These are phyloP conservation scores for Deladenus siricidicola DNA, from an alignment of 2,888 invertebrate species.

Conservation along the genomic window DNA sequence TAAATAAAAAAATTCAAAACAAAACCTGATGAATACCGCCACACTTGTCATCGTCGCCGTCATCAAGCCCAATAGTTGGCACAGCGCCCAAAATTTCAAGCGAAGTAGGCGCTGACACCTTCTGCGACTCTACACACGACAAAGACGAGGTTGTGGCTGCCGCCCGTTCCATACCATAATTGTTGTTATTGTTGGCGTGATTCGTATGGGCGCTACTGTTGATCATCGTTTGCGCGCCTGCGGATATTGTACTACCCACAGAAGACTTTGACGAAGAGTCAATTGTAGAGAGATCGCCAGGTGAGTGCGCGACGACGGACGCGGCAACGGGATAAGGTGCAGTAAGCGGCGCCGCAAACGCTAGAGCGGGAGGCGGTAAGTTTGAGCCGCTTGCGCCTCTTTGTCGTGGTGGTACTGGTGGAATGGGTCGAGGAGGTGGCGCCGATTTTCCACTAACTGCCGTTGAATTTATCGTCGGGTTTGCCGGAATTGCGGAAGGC, in stretches of 20 bases:
- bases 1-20: too few relatives aligned
- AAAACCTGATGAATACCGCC: slow-evolving; percentile 19
- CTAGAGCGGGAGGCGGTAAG: neutral
- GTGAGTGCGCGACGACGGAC: neutral
- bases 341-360: neutral
- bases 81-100: neutral
- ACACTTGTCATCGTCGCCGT: neutral
- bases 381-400: slow-evolving; percentile 7
- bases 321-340: neutral
- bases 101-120: neutral
- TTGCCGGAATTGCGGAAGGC: neutral
- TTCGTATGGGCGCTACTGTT: too few relatives aligned
- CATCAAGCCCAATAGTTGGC: neutral
- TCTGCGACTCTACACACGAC: too few relatives aligned
- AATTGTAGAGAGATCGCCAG: neutral
- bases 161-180: neutral
- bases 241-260: neutral
- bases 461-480: slow-evolving; percentile 11
- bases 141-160: neutral
- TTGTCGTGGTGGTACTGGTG: slow-evolving; percentile 24
- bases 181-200: neutral
- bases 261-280: too few relatives aligned
- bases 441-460: neutral
- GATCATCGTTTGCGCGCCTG: too few relatives aligned
- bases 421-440: slow-evolving; percentile 19